Evolutionary conservation across 2,888 invertebrate genomes (phyloP), one percentile per base, ranked within the genome.

Genomic region (Aricia artaxerxes): DNA sequence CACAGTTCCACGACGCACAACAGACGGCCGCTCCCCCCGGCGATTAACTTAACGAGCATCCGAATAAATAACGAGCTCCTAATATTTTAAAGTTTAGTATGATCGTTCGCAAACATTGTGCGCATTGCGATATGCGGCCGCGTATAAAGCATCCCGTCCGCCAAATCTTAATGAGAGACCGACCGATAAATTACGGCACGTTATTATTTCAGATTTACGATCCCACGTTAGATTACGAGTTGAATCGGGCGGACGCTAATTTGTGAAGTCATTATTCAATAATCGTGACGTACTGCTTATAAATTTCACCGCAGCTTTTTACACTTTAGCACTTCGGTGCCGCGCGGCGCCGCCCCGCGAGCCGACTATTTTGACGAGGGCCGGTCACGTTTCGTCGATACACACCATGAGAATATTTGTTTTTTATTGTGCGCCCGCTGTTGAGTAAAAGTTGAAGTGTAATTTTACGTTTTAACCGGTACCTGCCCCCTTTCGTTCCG

Each of bases 401-500:
- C 92, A 88, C 89, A 85, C 92, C 93, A 94, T 94, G 94, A 93
- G 94, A 94, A 93, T 94, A 94, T 94, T 94, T 94, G 94, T 94
- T 94, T 94, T 94, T 94, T 94, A 91, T 92, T 92, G 91, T 90
- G 88, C 88, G 93, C 90, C 89, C 89, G 92, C 88, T 89, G 91
- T 88, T 89, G 91, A 91, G 90, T 92, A 91, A 94, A 94, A 93
- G 93, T 93, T 91, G 88, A 93, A 93, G 93, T 90, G 93, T 94
- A 94, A 94, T 94, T 94, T 93, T 91, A 94, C 91, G 92, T 93
- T 93, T 93, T 92, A 93, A 91, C 91, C 87, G 90, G 92, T 92
- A 90, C 91, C 93, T 93, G 93, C 94, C 94, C 93, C 90, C 91
- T 94, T 94, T 94, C 93, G 94, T 94, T 94, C 93, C 94, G 93